Base-by-base conservation (phyloP, 2,888 invertebrate species). In the Pollenia griseotomentosa region DNA sequence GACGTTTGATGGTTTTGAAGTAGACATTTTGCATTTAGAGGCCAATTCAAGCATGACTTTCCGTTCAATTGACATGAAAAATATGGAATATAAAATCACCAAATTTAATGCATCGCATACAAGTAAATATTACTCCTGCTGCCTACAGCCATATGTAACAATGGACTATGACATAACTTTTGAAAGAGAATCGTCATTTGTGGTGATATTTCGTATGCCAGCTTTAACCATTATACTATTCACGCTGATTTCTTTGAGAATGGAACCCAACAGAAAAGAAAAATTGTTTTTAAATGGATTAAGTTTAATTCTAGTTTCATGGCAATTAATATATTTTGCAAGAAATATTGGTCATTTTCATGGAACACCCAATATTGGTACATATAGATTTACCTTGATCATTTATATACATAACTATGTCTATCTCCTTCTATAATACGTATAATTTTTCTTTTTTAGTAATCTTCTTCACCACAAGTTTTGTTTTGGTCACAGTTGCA, bases 1-100 rank as follows among this genome's bases (percentile, higher is more conserved):
- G 95, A 95, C 95, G 0, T 95, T 96, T 90, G 94, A 94, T 87
- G 95, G 95, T 0, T 94, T 95, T 19, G 95, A 96, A 89, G 92
- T 97, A 14, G 94, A 95, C 89, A 90, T 95, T 16, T 82, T 84
- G 70, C 86, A 88, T 53, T 80, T 83, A 0, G 83, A 88, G 19
- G 79, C 80, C 12, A 89, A 89, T 70, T 46, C 80, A n/a, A 87
- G 88, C 2, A 90, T 89, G 75, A 87, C 77, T 55, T 89, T 88
- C n/a, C 85, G 87, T 33, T 82, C 89, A 0, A 66, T 81, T 11
- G 84, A 89, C 11, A 80, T 88, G 16, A 89, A 90, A 65, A 91
- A 90, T 85, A 88, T 90, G 75, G 89, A 91, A 88, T 92, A 91
- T 88, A 87, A 93, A 68, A 90, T 95, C 14, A 89, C 92, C 0